Evolutionary conservation across 2,888 invertebrate genomes (phyloP), one percentile per base, ranked within the genome.

Genomic region (Diloba caeruleocephala): DNA sequence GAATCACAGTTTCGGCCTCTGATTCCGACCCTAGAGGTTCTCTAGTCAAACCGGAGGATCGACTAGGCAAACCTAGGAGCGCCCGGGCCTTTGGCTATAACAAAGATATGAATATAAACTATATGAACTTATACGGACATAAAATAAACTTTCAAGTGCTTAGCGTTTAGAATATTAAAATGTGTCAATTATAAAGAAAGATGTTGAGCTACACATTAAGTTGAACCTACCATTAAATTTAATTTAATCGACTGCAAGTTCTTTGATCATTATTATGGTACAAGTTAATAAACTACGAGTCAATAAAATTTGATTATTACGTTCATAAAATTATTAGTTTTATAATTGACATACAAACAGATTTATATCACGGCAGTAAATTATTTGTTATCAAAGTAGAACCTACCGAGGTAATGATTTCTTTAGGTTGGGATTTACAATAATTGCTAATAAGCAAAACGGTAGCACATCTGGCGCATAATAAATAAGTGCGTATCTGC

Each of bases 401-500:
- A n/a, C n/a, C 6, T 34, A 29, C 17, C 25, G 14, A 41, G 37
- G 7, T 41, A 62, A 48, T 48, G 44, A 28, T 55, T 55, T 43
- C 42, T 45, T n/a, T 12, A 34, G 34, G 21, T 54, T 10, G 12
- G 19, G 28, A 49, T 36, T 45, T 59, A 36, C 38, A 39, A 54
- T 62, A 41, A 46, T 54, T 68, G 43, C 42, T 34, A 62, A 43
- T 62, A 37, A 61, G 53, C 63, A 38, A 71, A 73, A 76, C 74
- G 59, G 77, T 77, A 74, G 76, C 72, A 64, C 45, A 67, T 65
- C 67, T 54, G 38, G 45, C 52, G 53, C 39, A 52, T 67, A 62
- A 71, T 75, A 75, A 77, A 78, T 77, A 79, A 69, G 68, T 57
- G 60, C 57, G 71, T 77, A 78, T 76, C 76, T 71, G 70, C 74